Conservation (phyloP, 2,113 vertebrate genomes). For the Megalops atlanticus region DNA sequence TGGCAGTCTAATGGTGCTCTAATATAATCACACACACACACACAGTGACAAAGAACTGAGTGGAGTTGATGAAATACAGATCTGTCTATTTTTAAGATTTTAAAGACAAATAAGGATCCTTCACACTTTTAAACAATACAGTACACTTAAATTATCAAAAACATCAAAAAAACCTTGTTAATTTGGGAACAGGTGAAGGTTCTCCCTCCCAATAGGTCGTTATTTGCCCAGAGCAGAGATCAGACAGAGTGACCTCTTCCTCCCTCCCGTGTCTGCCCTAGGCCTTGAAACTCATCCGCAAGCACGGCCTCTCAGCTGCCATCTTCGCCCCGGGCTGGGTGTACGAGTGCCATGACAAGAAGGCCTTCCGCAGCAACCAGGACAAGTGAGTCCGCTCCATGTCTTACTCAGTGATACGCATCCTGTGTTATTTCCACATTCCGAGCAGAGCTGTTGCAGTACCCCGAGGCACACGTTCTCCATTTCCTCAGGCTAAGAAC, state of each 20-base stretch:
- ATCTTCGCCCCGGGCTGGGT: conserved; percentile 97
- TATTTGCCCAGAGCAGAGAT: background rate
- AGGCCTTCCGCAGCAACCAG: conserved; percentile 82
- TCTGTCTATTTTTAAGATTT: no score
- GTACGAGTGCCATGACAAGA: conserved; percentile 81
- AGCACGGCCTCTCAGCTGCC: conserved; percentile 79
- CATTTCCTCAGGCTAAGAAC: background rate
- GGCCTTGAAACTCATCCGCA: conserved; percentile 85
- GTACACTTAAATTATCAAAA: no score
- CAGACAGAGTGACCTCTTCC: background rate
- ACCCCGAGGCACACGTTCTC: background rate
- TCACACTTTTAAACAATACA: no score
- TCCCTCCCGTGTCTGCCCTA: conserved; percentile 43
- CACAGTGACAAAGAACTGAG: no score
- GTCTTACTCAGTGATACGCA: background rate
- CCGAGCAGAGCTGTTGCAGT: background rate
- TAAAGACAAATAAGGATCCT: no score
- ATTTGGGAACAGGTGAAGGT: no score
- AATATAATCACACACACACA: no score
- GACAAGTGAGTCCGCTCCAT: conserved; percentile 75
- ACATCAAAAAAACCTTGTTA: no score
- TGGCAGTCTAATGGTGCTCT: no score
- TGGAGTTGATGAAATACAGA: no score
- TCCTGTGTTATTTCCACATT: background rate
- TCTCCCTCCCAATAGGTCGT: no score